A percentile compares a stretch with the other conserved stretches of the same genome.
These are phyloP conservation scores for Phylloscopus collybita DNA, from an alignment of 2,797 vertebrate species.

Conservation along the genomic window DNA sequence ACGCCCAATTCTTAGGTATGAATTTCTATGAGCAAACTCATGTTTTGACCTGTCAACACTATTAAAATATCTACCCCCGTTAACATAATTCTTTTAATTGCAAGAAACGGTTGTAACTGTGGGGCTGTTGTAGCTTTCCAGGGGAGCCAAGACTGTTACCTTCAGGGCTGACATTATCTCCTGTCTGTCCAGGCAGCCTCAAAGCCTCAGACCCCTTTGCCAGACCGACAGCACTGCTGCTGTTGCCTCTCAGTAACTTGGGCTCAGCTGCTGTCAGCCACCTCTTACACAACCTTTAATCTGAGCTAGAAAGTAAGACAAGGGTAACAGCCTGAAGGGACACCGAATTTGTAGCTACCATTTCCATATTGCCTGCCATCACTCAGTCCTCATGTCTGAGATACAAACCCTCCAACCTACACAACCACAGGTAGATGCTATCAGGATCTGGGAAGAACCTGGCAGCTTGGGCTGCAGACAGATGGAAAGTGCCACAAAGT, in stretches of 20 bases:
- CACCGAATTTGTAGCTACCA: neutral
- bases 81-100: neutral
- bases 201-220: neutral
- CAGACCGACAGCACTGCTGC: neutral
- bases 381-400: neutral
- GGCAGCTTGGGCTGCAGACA: fast-evolving
- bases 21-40: neutral
- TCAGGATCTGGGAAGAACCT: neutral
- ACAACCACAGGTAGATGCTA: fast-evolving
- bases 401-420: neutral
- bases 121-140: neutral
- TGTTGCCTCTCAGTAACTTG: fast-evolving
- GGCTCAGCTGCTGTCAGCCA: neutral
- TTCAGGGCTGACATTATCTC: fast-evolving
- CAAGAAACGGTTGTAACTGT: neutral
- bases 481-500: neutral
- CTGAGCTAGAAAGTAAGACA: neutral
- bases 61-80: neutral
- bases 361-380: neutral
- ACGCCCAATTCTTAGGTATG: neutral
- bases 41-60: neutral
- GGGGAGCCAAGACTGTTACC: neutral
- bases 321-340: neutral
- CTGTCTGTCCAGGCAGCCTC: neutral
- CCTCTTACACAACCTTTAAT: neutral